These are phyloP conservation scores for Acrobasis repandana DNA, from an alignment of 2,888 invertebrate genomes.

Conservation along the genomic window DNA sequence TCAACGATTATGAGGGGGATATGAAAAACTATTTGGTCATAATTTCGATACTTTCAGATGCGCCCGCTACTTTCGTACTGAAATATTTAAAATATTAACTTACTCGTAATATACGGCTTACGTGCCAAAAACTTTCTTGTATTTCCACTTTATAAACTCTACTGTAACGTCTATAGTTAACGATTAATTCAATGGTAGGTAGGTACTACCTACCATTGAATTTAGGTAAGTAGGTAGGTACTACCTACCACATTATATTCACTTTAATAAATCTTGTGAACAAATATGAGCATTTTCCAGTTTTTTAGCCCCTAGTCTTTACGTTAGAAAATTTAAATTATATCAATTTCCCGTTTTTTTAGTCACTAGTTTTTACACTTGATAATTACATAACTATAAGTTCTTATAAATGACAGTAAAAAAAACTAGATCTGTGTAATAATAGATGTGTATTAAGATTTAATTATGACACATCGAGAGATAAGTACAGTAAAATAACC, in stretches of 20 bases:
- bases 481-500: no score
- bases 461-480: no score
- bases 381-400: no score
- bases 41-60: not conserved
- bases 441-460: no score
- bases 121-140: conserved; percentile 8
- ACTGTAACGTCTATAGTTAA: conserved; percentile 28
- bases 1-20: not conserved
- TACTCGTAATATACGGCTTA: conserved; percentile 4
- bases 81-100: not conserved
- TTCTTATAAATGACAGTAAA: no score
- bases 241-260: not conserved
- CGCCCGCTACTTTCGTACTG: not conserved
- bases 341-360: no score
- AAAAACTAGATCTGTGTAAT: no score
- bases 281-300: not conserved
- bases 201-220: no score
- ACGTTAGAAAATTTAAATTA: no score
- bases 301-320: not conserved
- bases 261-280: not conserved
- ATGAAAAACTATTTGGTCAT: not conserved
- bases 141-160: conserved; percentile 23
- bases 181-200: conserved; percentile 15
- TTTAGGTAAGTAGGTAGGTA: no score
- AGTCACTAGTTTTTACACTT: no score